Evolutionary conservation across 2,888 invertebrate species (phyloP).

Genomic region (Conchocele bisecta): DNA sequence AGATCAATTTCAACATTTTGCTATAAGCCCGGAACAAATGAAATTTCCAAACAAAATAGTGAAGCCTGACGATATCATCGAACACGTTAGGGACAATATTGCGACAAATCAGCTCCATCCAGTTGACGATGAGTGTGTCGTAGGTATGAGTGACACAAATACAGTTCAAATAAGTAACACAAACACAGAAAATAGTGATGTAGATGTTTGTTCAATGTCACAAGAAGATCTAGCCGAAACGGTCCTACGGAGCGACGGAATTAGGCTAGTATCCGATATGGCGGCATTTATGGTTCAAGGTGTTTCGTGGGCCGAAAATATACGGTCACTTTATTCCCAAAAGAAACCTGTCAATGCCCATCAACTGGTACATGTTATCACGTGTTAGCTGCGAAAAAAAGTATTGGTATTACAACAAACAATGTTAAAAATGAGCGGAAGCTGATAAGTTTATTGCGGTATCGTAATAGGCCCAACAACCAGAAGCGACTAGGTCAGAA

Average conservation of each 20-base stretch:
- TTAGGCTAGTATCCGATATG: constrained; percentile 16
- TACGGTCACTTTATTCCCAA: constrained; percentile 26
- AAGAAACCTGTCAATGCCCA: constrained; percentile 30
- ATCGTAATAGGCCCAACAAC: not conserved
- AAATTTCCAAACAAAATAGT: constrained; percentile 13
- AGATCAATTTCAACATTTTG: not conserved
- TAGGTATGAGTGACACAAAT: not conserved
- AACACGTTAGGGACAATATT: too few relatives aligned
- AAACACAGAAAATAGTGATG: not conserved
- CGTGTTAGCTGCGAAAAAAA: constrained; percentile 30
- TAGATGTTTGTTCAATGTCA: not conserved
- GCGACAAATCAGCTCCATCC: not conserved
- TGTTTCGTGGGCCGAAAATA: constrained; percentile 8
- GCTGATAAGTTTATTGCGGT: constrained; percentile 6
- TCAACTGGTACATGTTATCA: constrained; percentile 31
- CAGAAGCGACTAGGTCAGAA: constrained; percentile 11
- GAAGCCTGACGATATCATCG: constrained; percentile 3
- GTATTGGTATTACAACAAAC: constrained; percentile 8
- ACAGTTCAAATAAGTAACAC: not conserved
- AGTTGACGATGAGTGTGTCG: not conserved
- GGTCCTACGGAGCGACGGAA: constrained; percentile 3
- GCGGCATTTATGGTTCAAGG: constrained; percentile 32
- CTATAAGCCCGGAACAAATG: not conserved
- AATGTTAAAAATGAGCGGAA: constrained; percentile 9
- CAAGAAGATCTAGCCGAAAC: constrained; percentile 14